Conservation (phyloP, 35 echinoderm and acorn worm genomes). For the Heliocidaris erythrogramma region DNA sequence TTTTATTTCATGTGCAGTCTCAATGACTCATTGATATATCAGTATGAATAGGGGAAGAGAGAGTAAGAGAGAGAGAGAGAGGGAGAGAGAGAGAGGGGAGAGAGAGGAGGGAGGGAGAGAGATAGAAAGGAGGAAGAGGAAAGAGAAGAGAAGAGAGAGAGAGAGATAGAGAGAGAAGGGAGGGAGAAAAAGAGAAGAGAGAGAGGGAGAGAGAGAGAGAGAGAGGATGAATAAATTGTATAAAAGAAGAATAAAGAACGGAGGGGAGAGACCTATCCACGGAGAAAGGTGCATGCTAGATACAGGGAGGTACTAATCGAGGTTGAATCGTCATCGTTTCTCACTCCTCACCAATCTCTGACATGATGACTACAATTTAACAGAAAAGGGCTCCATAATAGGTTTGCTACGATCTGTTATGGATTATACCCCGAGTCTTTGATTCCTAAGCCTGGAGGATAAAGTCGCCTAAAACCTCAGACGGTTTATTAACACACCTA, state of each 20-base stretch:
- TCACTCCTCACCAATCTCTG: neutral
- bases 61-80: neutral
- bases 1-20: too few species aligned
- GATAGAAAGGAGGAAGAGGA: too few species aligned
- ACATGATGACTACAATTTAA: neutral
- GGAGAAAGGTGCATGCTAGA: neutral
- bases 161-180: neutral
- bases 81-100: neutral
- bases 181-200: neutral
- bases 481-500: slow-evolving; percentile 1
- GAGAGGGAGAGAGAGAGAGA: neutral
- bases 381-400: neutral
- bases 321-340: neutral
- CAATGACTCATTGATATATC: neutral
- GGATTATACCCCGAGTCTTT: neutral
- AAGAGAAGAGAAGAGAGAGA: neutral
- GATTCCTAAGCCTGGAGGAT: neutral
- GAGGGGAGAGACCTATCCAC: neutral
- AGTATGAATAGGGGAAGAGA: neutral
- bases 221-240: neutral
- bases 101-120: neutral
- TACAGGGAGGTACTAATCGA: neutral
- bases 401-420: neutral
- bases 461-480: slow-evolving; percentile 3
- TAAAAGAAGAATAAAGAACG: neutral